phyloP scores from a whole-genome alignment of 2,888 invertebrate species.

The Amaurobius ferox region DNA sequence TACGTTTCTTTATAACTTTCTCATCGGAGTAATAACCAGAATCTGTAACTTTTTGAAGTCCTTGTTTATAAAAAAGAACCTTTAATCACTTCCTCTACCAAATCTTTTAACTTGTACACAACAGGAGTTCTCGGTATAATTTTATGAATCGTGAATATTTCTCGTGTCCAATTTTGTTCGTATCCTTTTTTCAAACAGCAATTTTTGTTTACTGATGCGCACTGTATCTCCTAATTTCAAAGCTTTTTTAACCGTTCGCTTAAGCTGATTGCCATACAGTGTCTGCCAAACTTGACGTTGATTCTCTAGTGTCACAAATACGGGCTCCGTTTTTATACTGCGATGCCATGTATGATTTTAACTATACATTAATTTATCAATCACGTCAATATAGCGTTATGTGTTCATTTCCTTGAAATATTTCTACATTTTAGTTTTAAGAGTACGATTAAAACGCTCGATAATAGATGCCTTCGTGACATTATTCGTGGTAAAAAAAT shows the following conservation, averaged over 20 bases:
- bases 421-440: conserved; percentile 74
- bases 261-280: conserved; percentile 22
- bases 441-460: conserved; percentile 76
- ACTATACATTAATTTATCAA: conserved; percentile 12
- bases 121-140: neutral
- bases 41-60: conserved; percentile 20
- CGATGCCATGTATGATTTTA: conserved; percentile 46
- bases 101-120: conserved; percentile 45
- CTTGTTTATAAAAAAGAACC: conserved; percentile 16
- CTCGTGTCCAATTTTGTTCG: conserved; percentile 51
- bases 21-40: conserved; percentile 1
- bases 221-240: neutral
- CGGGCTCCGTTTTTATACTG: conserved; percentile 25
- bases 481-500: conserved; percentile 75
- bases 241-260: conserved; percentile 40
- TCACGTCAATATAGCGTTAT: conserved; percentile 6
- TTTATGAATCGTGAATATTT: conserved; percentile 39
- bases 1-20: conserved; percentile 6
- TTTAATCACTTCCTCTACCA: conserved; percentile 2
- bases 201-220: conserved; percentile 29
- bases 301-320: conserved; percentile 7
- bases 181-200: conserved; percentile 60
- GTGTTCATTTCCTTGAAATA: conserved; percentile 42
- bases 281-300: conserved; percentile 2
- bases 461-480: conserved; percentile 75